These are phyloP conservation scores for Tupaia tana DNA, from an alignment of 2,113 vertebrate species.

Conservation along the genomic window DNA sequence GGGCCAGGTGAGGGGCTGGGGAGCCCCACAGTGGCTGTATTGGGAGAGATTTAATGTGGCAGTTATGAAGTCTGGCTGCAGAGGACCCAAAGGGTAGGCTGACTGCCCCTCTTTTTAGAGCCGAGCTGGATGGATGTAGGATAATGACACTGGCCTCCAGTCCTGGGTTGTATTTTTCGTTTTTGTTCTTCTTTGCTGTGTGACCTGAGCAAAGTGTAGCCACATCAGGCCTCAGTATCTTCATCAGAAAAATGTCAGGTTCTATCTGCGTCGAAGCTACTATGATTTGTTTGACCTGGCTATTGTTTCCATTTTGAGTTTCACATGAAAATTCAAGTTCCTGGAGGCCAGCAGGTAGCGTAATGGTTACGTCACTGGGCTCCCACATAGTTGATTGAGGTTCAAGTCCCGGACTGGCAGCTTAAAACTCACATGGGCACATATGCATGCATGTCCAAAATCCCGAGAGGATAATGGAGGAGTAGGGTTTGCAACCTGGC, in stretches of 20 bases:
- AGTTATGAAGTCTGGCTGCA: neutral
- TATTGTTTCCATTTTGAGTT: neutral
- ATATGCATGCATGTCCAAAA: no score
- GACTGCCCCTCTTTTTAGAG: neutral
- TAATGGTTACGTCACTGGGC: no score
- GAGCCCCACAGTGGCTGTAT: fast-evolving
- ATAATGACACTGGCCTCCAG: neutral
- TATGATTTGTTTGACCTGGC: neutral
- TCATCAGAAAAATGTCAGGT: neutral
- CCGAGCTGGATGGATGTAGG: neutral
- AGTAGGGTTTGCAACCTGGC: no score
- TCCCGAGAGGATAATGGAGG: no score
- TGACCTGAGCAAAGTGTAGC: neutral
- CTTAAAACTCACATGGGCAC: no score
- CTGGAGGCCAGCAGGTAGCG: neutral
- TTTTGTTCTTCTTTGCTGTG: neutral
- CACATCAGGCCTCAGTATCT: neutral
- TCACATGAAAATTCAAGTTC: neutral
- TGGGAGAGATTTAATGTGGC: neutral
- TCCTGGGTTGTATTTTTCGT: neutral
- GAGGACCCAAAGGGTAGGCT: neutral
- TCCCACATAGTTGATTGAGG: no score
- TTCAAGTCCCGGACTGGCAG: no score
- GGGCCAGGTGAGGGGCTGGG: neutral
- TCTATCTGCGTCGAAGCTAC: neutral